These are phyloP conservation scores for Cepaea hortensis DNA, from an alignment of 2,888 invertebrate species.

Conservation along the genomic window DNA sequence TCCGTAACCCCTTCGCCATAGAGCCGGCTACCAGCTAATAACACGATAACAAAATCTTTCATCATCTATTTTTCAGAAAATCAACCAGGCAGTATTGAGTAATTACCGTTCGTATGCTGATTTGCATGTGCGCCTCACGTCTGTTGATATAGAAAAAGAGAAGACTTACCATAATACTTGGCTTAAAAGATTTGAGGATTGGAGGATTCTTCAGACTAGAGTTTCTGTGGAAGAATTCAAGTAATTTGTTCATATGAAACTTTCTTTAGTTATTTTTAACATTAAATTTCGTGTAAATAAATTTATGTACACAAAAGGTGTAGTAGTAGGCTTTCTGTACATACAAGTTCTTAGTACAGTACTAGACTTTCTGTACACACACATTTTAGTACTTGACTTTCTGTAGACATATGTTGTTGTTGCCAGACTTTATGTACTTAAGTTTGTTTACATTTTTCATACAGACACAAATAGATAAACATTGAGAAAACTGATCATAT, in stretches of 20 bases:
- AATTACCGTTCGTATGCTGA: constrained; percentile 74
- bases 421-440: too few relatives aligned
- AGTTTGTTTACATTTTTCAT: background rate
- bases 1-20: too few relatives aligned
- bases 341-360: too few relatives aligned
- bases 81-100: constrained; percentile 74
- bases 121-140: constrained; percentile 71
- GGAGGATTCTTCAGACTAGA: constrained; percentile 70
- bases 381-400: too few relatives aligned
- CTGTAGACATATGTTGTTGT: too few relatives aligned
- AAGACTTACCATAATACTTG: constrained; percentile 69
- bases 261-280: too few relatives aligned
- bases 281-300: too few relatives aligned
- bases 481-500: constrained; percentile 68
- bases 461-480: background rate
- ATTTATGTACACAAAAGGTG: too few relatives aligned
- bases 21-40: too few relatives aligned
- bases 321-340: too few relatives aligned
- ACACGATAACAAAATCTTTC: background rate
- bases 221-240: constrained; percentile 65
- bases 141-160: constrained; percentile 74
- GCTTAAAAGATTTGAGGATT: constrained; percentile 69
- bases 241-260: constrained; percentile 52
- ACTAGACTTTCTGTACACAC: too few relatives aligned
- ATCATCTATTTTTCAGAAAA: constrained; percentile 58